These are phyloP conservation scores for Benthosema pterotum DNA, from an alignment of 2,797 vertebrate genomes.

Conservation along the genomic window DNA sequence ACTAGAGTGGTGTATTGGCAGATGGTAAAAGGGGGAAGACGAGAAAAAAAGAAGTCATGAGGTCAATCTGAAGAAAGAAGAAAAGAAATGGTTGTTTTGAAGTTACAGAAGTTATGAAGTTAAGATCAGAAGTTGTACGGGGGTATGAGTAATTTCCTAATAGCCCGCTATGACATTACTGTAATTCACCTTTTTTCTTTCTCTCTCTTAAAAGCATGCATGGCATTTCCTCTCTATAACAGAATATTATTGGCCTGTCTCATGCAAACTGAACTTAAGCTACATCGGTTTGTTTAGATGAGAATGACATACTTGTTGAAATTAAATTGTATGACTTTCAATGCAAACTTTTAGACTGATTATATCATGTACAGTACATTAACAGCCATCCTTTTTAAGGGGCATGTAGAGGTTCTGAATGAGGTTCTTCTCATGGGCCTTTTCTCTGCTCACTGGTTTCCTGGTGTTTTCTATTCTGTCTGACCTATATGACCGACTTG, in stretches of 20 bases:
- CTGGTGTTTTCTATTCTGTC: conserved; percentile 58
- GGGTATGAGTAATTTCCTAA: conserved; percentile 95
- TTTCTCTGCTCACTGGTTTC: conserved; percentile 54
- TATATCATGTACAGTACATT: conserved; percentile 35
- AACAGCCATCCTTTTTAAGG: conserved; percentile 47
- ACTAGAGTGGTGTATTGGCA: conserved; percentile 79
- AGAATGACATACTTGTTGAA: conserved; percentile 10
- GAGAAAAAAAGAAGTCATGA: conserved; percentile 82
- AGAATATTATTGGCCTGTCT: conserved; percentile 53
- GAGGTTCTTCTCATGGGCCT: conserved; percentile 43
- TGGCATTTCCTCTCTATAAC: conserved; percentile 55
- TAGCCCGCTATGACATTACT: conserved; percentile 90
- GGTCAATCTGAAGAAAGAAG: conserved; percentile 99
- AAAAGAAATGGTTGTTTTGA: conserved; percentile 91
- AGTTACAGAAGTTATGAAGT: conserved; percentile 88
- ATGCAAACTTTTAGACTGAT: conserved; percentile 12
- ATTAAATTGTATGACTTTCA: conserved; percentile 27
- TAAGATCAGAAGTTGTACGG: conserved; percentile 94
- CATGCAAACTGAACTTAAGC: conserved; percentile 42
- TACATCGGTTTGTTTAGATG: conserved; percentile 42
- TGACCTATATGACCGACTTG: conserved; percentile 77
- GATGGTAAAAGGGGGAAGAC: conserved; percentile 78
- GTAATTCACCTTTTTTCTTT: conserved; percentile 66
- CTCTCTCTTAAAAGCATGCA: conserved; percentile 78
- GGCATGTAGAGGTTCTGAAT: conserved; percentile 35